Evolutionary conservation across 2,113 vertebrate species (phyloP), one percentile per base, ranked within the genome.

Genomic region (Cyprinus carpio): DNA sequence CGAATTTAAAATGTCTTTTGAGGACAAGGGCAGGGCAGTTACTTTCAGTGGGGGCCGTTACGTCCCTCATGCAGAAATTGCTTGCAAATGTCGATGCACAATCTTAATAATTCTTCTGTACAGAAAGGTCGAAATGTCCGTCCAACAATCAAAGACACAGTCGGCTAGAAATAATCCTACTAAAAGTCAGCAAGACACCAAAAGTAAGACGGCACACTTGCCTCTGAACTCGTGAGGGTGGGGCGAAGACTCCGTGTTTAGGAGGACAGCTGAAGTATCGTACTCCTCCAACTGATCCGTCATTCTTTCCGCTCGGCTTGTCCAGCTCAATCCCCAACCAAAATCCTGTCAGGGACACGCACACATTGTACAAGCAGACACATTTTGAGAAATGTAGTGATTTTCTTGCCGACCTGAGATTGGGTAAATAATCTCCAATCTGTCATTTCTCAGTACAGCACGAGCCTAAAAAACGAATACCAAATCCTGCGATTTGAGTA

Each of bases 321-420:
- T 99, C 97, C 90, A 99, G 90, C 84, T 98, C 97, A 34, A 99
- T 95, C 37, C 98, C 98, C 78, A 97, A 95, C 98, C 98, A 99
- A 89, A 96, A 91, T 0, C 98, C 98, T 99, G 89, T 31, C 15
- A 49, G 7, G 79, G 27, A 54, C 29, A 86, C n/a, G 86, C 0
- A 69, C 65, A 87, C 9, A 58, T 7, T 4, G 43, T 13, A 27
- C 51, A 84, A 46, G 12, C 10, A 78, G 29, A 37, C 54, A 15
- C 29, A 9, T 78, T 78, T 25, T 60, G 31, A 60, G 69, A 60
- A 78, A 78, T 15, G 31, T 40, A 78, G 31, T 20, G 6, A 40
- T 78, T 60, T 54, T 23, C 29, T 60, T 13, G 20, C 54, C 20
- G 31, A 78, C 54, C 76, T 23, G 54, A 37, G 54, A 31, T 8